Conservation (phyloP, 2,113 vertebrate genomes). For the Pelvicachromis taeniatus region DNA sequence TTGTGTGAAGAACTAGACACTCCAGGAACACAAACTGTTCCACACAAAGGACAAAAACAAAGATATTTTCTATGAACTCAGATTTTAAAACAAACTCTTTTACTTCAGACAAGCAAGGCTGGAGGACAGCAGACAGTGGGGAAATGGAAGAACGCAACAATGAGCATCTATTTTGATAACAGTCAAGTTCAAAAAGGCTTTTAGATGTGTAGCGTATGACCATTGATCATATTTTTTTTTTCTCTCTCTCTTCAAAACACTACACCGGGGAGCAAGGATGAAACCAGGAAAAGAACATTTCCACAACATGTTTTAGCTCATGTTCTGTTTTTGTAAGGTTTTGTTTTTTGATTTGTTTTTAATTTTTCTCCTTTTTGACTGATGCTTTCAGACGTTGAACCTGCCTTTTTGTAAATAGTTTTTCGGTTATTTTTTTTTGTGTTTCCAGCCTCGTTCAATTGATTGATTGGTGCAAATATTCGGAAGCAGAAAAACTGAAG, state of each 20-base stretch:
- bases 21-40: constrained; percentile 45
- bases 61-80: constrained; percentile 60
- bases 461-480: constrained; percentile 21
- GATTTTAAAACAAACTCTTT: constrained; percentile 50
- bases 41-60: constrained; percentile 4
- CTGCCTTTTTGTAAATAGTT: constrained; percentile 67
- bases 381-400: constrained; percentile 49
- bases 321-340: constrained; percentile 51
- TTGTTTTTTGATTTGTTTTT: not conserved
- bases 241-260: not conserved
- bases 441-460: constrained; percentile 1
- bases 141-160: constrained; percentile 27
- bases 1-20: not conserved
- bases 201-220: not conserved
- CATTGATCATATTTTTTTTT: constrained; percentile 28
- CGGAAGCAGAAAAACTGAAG: not conserved
- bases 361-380: not conserved
- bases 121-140: constrained; percentile 2
- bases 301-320: constrained; percentile 42
- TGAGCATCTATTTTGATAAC: constrained; percentile 54
- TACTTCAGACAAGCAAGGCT: constrained; percentile 38
- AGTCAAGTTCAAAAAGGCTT: constrained; percentile 1
- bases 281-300: constrained; percentile 56
- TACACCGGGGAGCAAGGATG: constrained; percentile 33
- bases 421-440: constrained; percentile 27